Percentiles rank a stretch among this genome's conserved stretches.
Evolutionary conservation across 1,140 invertebrate genomes (phyloP).

Genomic region (Tachypleus tridentatus): DNA sequence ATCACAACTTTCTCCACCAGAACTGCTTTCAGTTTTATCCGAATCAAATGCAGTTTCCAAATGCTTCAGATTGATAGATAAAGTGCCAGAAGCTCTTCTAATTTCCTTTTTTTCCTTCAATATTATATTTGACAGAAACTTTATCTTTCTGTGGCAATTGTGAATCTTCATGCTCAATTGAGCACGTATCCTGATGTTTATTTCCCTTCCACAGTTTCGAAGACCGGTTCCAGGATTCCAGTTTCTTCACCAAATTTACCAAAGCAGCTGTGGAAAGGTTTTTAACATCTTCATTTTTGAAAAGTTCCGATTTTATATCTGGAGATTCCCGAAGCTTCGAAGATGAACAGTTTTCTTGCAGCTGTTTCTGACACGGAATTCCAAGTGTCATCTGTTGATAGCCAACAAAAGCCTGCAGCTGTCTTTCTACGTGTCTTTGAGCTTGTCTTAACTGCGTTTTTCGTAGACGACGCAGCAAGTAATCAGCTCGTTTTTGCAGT

Average conservation of each 20-base stretch:
- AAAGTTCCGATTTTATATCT: slow-evolving; percentile 32
- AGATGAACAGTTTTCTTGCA: neutral
- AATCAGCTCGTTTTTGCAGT: slow-evolving; percentile 51
- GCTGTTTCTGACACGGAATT: slow-evolving; percentile 16
- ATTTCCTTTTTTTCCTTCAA: slow-evolving; percentile 29
- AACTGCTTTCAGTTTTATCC: slow-evolving; percentile 84
- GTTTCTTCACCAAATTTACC: slow-evolving; percentile 41
- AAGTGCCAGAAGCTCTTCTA: slow-evolving; percentile 39
- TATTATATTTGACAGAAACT: slow-evolving; percentile 25
- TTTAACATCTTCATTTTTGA: slow-evolving; percentile 36
- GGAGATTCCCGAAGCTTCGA: slow-evolving; percentile 5
- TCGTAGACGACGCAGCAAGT: slow-evolving; percentile 53
- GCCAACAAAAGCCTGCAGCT: slow-evolving; percentile 57
- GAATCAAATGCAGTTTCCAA: slow-evolving; percentile 47
- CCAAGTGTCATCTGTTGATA: slow-evolving; percentile 44
- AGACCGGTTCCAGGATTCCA: slow-evolving; percentile 33
- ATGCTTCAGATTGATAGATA: slow-evolving; percentile 16
- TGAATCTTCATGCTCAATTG: too few species aligned
- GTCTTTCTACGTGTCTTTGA: slow-evolving; percentile 58
- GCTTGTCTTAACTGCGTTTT: slow-evolving; percentile 58
- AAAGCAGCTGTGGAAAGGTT: slow-evolving; percentile 41
- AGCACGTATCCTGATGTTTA: too few species aligned
- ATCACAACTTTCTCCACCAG: slow-evolving; percentile 84
- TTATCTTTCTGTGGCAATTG: neutral
- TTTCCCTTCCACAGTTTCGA: too few species aligned